phyloP scores from a whole-genome alignment of 2,888 invertebrate species.

The Iselma pallidipennis region DNA sequence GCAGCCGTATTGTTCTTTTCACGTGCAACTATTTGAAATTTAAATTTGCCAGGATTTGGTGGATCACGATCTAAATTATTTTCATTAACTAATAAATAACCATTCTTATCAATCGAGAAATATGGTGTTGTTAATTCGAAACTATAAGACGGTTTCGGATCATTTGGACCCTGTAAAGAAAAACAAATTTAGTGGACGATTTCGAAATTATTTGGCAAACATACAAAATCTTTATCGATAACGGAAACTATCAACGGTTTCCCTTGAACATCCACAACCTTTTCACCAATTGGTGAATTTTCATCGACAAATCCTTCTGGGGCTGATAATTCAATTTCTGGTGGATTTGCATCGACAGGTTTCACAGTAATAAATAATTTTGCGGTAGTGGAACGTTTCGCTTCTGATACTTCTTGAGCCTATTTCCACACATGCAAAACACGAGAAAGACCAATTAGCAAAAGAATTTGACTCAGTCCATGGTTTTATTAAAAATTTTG shows the following conservation, averaged over 20 bases:
- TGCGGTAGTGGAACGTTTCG: slow-evolving; percentile 79
- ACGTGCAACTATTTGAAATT: slow-evolving; percentile 86
- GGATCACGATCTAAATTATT: slow-evolving; percentile 85
- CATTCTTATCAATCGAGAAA: slow-evolving; percentile 76
- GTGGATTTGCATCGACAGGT: slow-evolving; percentile 85
- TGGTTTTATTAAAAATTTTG: not conserved
- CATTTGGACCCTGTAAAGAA: slow-evolving; percentile 70
- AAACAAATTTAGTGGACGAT: not conserved
- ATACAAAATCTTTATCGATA: slow-evolving; percentile 83
- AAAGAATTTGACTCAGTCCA: too few relatives aligned
- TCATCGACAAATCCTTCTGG: slow-evolving; percentile 82
- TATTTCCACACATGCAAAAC: slow-evolving; percentile 7
- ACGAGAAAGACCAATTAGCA: not conserved
- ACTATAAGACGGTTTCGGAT: slow-evolving; percentile 76
- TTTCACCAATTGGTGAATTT: slow-evolving; percentile 83
- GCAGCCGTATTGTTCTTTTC: slow-evolving; percentile 79
- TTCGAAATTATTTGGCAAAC: slow-evolving; percentile 38
- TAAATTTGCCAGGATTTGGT: slow-evolving; percentile 80
- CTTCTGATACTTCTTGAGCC: slow-evolving; percentile 83
- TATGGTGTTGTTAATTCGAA: slow-evolving; percentile 85
- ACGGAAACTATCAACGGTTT: slow-evolving; percentile 75
- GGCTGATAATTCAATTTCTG: slow-evolving; percentile 72
- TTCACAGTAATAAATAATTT: slow-evolving; percentile 80
- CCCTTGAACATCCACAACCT: slow-evolving; percentile 69
- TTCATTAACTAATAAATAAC: slow-evolving; percentile 77